Conservation (phyloP, 2,888 invertebrate species). For the Drosophila melanocephala region DNA sequence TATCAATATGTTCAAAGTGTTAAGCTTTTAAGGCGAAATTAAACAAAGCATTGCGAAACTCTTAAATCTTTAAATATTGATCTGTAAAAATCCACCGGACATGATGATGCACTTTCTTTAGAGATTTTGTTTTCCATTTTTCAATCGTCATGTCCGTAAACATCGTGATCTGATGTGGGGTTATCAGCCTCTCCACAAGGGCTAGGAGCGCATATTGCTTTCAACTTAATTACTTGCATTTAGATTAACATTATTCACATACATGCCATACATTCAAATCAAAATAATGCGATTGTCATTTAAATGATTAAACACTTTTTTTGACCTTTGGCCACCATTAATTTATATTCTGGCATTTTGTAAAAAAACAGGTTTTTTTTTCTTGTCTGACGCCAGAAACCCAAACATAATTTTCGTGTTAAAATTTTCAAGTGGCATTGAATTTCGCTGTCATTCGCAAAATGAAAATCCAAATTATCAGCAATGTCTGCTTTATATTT, state of each 20-base stretch:
- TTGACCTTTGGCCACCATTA: neutral
- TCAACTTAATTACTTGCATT: slow-evolving; percentile 8
- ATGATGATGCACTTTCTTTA: slow-evolving; percentile 48
- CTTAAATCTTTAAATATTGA: neutral
- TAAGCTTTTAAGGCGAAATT: neutral
- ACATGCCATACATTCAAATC: neutral
- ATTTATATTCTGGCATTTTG: slow-evolving; percentile 1
- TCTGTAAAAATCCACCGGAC: slow-evolving; percentile 42
- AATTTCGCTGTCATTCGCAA: slow-evolving; percentile 77
- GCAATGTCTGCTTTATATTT: slow-evolving; percentile 29
- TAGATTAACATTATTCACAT: slow-evolving; percentile 11
- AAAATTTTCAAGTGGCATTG: slow-evolving; percentile 58
- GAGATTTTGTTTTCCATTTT: neutral
- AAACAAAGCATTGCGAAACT: neutral
- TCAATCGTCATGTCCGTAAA: slow-evolving; percentile 26
- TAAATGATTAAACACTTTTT: slow-evolving; percentile 59
- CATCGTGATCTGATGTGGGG: slow-evolving; percentile 23
- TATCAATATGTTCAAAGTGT: neutral
- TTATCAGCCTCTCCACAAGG: slow-evolving; percentile 43
- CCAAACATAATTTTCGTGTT: slow-evolving; percentile 5
- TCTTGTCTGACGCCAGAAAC: neutral
- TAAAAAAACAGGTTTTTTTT: neutral
- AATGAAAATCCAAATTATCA: slow-evolving; percentile 59
- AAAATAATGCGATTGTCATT: slow-evolving; percentile 47
- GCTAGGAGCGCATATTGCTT: slow-evolving; percentile 17